Percentiles rank a stretch among this genome's conserved stretches.
phyloP scores from a whole-genome alignment of 2,888 invertebrate genomes.

The Eugnorisma glareosa region DNA sequence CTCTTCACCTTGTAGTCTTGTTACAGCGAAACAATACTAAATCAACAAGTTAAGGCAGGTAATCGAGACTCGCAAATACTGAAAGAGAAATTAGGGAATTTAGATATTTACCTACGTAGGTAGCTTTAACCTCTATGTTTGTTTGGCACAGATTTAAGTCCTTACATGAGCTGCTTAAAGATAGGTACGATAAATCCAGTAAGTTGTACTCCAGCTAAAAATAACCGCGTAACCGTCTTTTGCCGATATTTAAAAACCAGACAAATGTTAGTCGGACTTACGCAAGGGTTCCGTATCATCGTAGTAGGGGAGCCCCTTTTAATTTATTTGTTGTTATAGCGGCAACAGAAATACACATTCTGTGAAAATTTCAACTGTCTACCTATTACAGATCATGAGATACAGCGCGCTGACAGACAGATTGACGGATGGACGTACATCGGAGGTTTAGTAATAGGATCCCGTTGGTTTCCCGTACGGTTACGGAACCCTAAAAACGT shows the following conservation, averaged over 20 bases:
- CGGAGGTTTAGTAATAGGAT: no score
- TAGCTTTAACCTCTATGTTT: not conserved
- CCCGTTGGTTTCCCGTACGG: no score
- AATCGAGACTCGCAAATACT: conserved; percentile 1
- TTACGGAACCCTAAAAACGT: not conserved
- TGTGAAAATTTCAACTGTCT: no score
- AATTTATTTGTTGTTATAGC: no score
- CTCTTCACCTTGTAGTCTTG: conserved; percentile 24
- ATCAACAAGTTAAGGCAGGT: conserved; percentile 18
- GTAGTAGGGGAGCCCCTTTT: no score
- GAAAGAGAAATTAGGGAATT: not conserved
- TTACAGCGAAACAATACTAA: conserved; percentile 17
- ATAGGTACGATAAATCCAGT: not conserved
- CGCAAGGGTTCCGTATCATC: no score
- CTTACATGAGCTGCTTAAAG: not conserved
- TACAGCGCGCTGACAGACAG: no score
- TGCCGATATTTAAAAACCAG: not conserved
- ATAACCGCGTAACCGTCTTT: not conserved
- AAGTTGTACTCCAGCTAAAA: not conserved
- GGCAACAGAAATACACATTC: no score
- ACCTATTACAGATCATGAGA: no score
- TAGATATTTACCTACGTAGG: not conserved
- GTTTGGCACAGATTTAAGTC: not conserved
- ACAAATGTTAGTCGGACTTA: no score
- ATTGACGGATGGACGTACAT: no score